Base-by-base conservation (phyloP, 2,113 vertebrate genomes). In the Morone saxatilis region DNA sequence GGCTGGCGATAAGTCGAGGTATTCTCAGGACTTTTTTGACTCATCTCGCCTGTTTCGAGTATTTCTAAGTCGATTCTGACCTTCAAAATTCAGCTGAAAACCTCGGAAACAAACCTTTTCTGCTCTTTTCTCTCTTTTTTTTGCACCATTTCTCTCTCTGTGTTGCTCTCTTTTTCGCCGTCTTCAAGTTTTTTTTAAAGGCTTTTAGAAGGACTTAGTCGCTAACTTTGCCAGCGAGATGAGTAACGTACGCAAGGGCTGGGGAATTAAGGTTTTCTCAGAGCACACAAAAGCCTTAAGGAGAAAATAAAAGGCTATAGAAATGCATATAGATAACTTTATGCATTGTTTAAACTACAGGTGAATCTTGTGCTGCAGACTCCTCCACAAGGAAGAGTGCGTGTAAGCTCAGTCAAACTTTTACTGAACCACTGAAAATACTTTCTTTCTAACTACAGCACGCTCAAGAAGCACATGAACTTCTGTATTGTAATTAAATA, bases 1-100 rank as follows among this genome's bases (percentile, higher is more conserved):
- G 68, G 86, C 60, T 65, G 73, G 38, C 77, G 90, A 92, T 92
- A 89, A 92, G 80, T 92, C 61, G 54, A 56, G 36, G 19, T 74
- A 68, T 76, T 78, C 11, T 12, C 8, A 2, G 14, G 73, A 79
- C 54, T 62, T 78, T 59, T 66, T 78, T 57, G 20, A 80, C 60
- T 86, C 77, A 57, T 54, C 43, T 31, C 41, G 6, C 57, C 74
- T 70, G 51, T 81, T 86, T 86, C 16, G 80, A 86, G 71, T 78
- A 76, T 83, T 73, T 83, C 40, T 13, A 71, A 85, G 63, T 86
- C 41, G 6, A 8, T 86, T 60, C 56, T 63, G 74, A 91, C 91
- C 88, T 92, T 92, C 71, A 88, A 72, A 31, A 85, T 70, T 76
- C 70, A 66, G 4, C 61, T 71, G 12, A 81, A 72, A 82, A 80